Evolutionary conservation across 2,113 vertebrate genomes (phyloP).

Genomic region (Melospiza georgiana): DNA sequence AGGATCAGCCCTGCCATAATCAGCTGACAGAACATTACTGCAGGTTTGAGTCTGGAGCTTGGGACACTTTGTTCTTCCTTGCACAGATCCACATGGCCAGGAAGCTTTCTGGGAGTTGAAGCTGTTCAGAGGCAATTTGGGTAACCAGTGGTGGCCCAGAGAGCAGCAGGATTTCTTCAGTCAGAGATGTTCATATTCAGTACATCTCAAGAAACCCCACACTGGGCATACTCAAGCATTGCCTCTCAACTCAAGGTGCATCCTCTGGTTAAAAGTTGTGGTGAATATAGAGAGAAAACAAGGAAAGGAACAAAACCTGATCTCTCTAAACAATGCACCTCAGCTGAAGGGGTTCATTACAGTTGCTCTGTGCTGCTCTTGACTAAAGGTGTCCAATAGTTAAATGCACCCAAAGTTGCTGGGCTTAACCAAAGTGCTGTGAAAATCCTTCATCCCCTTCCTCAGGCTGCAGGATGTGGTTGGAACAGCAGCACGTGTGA

Average conservation of each 20-base stretch:
- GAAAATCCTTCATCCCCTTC: not conserved
- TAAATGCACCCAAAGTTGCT: not conserved
- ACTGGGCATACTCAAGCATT: not conserved
- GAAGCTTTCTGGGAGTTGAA: not conserved
- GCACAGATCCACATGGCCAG: not conserved
- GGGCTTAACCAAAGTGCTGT: fast-evolving
- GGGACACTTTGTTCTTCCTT: not conserved
- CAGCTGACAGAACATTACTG: not conserved
- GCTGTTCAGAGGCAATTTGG: not conserved
- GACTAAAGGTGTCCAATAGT: not conserved
- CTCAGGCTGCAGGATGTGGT: not conserved
- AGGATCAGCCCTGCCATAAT: not conserved
- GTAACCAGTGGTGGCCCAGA: not conserved
- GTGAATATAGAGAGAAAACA: not conserved
- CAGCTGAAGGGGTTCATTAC: not conserved
- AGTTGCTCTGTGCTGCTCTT: not conserved
- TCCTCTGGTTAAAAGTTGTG: not conserved
- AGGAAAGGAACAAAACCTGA: not conserved
- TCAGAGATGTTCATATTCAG: not conserved
- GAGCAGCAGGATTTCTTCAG: not conserved
- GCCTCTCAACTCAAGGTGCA: not conserved
- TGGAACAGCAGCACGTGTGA: not conserved
- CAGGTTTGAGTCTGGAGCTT: not conserved
- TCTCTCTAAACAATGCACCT: not conserved
- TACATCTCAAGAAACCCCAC: not conserved